phyloP scores from a whole-genome alignment of 53 echinoderm and acorn worm species.

The Actinopyga echinites region DNA sequence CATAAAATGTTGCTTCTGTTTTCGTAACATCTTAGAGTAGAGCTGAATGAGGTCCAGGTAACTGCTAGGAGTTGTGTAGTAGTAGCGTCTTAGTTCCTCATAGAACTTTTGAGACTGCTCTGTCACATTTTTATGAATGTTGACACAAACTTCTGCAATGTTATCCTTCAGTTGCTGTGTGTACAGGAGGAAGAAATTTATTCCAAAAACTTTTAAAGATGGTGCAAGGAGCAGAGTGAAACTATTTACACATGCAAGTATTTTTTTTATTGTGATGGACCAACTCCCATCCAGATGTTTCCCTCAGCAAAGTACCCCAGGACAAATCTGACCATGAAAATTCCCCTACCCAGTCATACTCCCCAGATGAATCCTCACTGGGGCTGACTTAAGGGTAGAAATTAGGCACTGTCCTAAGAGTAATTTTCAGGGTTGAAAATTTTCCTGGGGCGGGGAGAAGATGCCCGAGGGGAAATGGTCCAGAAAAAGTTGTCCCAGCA shows the following conservation, averaged over 20 bases:
- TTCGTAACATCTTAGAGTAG: constrained; percentile 88
- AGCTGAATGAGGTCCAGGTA: constrained; percentile 96
- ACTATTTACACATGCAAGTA: background rate
- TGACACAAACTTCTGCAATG: constrained; percentile 88
- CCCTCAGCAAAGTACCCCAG: no score
- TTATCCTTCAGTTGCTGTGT: constrained; percentile 78
- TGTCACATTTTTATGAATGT: constrained; percentile 87
- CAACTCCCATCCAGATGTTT: no score
- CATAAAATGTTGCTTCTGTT: constrained; percentile 88
- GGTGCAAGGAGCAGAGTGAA: background rate
- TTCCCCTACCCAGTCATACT: no score
- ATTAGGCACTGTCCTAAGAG: no score
- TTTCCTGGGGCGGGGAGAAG: no score
- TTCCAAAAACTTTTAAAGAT: background rate
- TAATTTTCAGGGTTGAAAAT: no score
- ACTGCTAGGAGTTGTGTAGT: constrained; percentile 96
- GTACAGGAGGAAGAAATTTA: background rate
- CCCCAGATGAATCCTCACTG: no score
- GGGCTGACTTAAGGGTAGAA: no score
- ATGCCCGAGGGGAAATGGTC: no score
- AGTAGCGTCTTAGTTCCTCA: constrained; percentile 86
- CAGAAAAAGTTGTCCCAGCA: no score
- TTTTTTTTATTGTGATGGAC: no score
- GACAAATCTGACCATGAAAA: no score
- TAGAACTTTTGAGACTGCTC: constrained; percentile 74